Evolutionary conservation across 2,797 vertebrate genomes (phyloP), one percentile per base, ranked within the genome.

Genomic region (Phataginus tetradactyla): DNA sequence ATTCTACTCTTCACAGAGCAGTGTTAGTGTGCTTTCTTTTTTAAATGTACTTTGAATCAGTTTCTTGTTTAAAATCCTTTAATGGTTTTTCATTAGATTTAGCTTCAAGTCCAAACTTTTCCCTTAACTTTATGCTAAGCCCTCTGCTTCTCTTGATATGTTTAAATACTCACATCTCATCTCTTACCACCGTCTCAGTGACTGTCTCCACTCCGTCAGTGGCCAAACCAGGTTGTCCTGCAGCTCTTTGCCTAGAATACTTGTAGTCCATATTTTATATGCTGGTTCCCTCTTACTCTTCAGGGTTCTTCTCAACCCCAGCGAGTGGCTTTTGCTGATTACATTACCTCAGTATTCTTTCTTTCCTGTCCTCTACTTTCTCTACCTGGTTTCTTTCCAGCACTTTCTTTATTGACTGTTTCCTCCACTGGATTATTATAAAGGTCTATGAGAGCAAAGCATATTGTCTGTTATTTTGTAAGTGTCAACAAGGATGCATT

Each of bases 81-180:
- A 75, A n/a, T 66, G 49, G 37, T 29, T 86, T 94, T 93, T 91
- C 29, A 91, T 59, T 86, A 96, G 74, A 21, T 71, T 77, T 86
- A 79, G 49, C 12, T 3, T 74, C 5, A 81, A 91, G 64, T 53
- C 45, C 32, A 51, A 29, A 55, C 32, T 25, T 80, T 95, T 57
- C 45, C 12, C 18, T 53, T 72, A 55, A 66, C 61, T 9, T 78
- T 94, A 23, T 72, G 45, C 45, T 11, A 45, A 42, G 79, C 49
- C n/a, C 4, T 91, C 32, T 77, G 34, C 49, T 53, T 64, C 27
- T 51, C 37, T 92, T 68, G 20, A 2, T 59, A 23, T 68, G 6
- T 91, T 59, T 21, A 1, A 32, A 29, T 3, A 10, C 27, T 49
- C 2, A 13, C 3, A 32, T n/a, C 8, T 25, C 42, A 15, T 53